Percentiles rank a stretch among this genome's conserved stretches.
Evolutionary conservation across 2,888 invertebrate species (phyloP).

Genomic region (Liodrosophila aerea): DNA sequence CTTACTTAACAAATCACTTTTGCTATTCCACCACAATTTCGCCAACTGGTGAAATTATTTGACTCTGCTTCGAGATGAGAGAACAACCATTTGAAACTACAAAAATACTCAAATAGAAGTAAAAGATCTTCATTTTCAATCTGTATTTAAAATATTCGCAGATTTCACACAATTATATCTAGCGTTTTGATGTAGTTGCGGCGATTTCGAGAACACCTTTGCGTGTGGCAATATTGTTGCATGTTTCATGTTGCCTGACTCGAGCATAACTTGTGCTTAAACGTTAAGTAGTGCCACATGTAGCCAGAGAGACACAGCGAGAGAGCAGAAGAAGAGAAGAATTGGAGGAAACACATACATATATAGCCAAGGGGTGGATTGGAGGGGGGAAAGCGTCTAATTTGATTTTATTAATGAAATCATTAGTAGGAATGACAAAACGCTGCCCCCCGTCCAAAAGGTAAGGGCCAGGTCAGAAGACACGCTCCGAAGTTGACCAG

Average conservation of each 20-base stretch:
- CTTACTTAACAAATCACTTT: conserved; percentile 12
- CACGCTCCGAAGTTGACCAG: conserved; percentile 23
- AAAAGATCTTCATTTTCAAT: too few relatives aligned
- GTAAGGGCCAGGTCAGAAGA: conserved; percentile 19
- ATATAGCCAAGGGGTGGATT: background rate
- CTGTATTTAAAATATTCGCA: too few relatives aligned
- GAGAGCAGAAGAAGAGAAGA: too few relatives aligned
- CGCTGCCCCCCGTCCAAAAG: conserved; percentile 35
- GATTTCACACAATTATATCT: too few relatives aligned
- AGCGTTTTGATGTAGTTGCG: background rate
- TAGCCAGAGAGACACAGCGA: background rate
- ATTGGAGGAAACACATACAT: background rate
- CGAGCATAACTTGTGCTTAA: conserved; percentile 49
- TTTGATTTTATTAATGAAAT: conserved; percentile 61
- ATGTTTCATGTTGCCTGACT: conserved; percentile 22
- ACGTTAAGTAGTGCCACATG: conserved; percentile 41
- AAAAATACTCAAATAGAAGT: too few relatives aligned
- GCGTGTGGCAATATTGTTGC: conserved; percentile 30
- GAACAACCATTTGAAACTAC: too few relatives aligned
- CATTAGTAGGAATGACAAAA: conserved; percentile 54
- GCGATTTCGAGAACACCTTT: conserved; percentile 13
- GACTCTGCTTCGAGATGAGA: too few relatives aligned
- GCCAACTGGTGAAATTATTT: conserved; percentile 2
- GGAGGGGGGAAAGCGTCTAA: conserved; percentile 22
- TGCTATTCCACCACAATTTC: conserved; percentile 19